Evolutionary conservation across 2,888 invertebrate genomes (phyloP).

Genomic region (Geotrupes spiniger): DNA sequence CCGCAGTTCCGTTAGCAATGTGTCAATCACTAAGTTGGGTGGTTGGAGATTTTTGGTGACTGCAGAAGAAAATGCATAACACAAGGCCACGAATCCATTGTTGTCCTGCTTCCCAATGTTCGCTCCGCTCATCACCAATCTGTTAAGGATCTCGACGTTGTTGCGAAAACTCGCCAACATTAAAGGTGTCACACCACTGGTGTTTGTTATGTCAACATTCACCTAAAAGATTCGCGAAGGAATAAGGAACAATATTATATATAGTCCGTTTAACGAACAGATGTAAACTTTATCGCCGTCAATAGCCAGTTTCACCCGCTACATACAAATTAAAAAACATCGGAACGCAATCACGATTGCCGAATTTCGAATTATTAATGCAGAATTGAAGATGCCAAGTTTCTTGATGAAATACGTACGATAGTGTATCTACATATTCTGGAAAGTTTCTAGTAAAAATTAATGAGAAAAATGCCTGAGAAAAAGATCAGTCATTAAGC

Average conservation of each 20-base stretch:
- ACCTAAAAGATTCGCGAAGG: slow-evolving; percentile 28
- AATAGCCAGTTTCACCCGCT: too few relatives aligned
- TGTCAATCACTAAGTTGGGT: slow-evolving; percentile 37
- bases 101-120: slow-evolving; percentile 42
- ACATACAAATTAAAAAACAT: too few relatives aligned
- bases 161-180: slow-evolving; percentile 48
- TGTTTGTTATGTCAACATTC: slow-evolving; percentile 38
- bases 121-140: slow-evolving; percentile 39
- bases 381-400: too few relatives aligned
- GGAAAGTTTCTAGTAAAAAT: too few relatives aligned
- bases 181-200: slow-evolving; percentile 46
- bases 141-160: slow-evolving; percentile 38
- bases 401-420: too few relatives aligned
- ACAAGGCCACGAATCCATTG: slow-evolving; percentile 45
- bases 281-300: slow-evolving; percentile 6
- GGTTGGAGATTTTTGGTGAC: slow-evolving; percentile 38
- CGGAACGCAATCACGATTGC: too few relatives aligned
- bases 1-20: slow-evolving; percentile 35
- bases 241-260: too few relatives aligned
- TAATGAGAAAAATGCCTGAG: too few relatives aligned
- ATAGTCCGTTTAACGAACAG: too few relatives aligned
- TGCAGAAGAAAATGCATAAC: slow-evolving; percentile 42
- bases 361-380: too few relatives aligned
- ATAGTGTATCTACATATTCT: too few relatives aligned
- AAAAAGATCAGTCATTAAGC: too few relatives aligned